These are phyloP conservation scores for Nycticryphes semicollaris DNA, from an alignment of 2,113 vertebrate species.

Conservation along the genomic window DNA sequence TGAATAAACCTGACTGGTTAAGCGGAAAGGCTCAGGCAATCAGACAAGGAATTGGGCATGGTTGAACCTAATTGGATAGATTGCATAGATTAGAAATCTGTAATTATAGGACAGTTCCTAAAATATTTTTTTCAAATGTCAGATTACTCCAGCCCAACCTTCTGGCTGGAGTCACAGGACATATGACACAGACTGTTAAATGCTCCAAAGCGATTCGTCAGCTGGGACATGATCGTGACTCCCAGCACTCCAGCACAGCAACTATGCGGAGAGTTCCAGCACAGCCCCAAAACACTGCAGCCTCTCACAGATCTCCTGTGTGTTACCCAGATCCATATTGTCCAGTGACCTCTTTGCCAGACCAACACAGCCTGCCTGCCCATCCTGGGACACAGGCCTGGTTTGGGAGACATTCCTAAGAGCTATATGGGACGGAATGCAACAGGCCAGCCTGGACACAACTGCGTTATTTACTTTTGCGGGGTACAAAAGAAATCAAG, in stretches of 20 bases:
- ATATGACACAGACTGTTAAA: background rate
- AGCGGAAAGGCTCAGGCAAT: slow-evolving; percentile 42
- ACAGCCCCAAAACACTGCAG: background rate
- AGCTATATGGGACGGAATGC: background rate
- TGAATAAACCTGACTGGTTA: slow-evolving; percentile 60
- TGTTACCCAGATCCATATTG: background rate
- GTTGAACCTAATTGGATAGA: slow-evolving; percentile 55
- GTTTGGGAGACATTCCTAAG: background rate
- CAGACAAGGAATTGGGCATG: slow-evolving; percentile 41
- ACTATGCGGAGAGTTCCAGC: accelerated
- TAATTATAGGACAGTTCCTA: slow-evolving; percentile 32
- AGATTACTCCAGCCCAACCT: background rate
- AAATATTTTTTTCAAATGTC: slow-evolving; percentile 53
- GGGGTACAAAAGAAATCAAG: background rate
- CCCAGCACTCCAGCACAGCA: background rate
- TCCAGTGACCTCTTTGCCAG: background rate
- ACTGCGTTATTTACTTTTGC: background rate
- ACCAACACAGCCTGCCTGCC: background rate
- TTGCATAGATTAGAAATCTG: slow-evolving; percentile 44
- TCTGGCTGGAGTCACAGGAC: accelerated
- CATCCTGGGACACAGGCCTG: background rate
- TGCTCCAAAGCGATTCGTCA: background rate
- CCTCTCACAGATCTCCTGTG: background rate
- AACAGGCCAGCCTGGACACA: background rate
- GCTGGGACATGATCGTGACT: background rate